phyloP scores from a whole-genome alignment of 2,797 vertebrate genomes.

The Hippopotamyrus pictus region DNA sequence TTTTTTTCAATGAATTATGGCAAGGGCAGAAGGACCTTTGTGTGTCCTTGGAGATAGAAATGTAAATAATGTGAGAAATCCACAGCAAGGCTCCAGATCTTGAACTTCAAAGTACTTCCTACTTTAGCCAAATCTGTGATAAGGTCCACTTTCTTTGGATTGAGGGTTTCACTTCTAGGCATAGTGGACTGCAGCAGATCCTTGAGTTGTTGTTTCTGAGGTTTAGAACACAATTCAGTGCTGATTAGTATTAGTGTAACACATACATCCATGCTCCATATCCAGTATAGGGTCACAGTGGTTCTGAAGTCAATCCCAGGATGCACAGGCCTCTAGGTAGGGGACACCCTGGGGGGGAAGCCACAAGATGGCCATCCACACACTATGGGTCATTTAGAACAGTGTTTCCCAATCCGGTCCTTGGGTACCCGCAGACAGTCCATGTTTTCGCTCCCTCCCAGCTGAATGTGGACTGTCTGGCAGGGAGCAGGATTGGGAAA shows the following conservation, averaged over 20 bases:
- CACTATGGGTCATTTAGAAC: neutral
- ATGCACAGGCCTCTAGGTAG: neutral
- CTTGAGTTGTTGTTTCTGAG: neutral
- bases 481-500: neutral
- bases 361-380: neutral
- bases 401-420: neutral
- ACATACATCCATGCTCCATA: neutral
- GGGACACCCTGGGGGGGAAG: neutral
- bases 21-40: neutral
- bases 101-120: constrained; percentile 9
- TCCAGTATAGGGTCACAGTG: neutral
- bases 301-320: neutral
- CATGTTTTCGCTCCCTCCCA: neutral
- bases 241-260: neutral
- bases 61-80: constrained; percentile 5
- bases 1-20: neutral
- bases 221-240: neutral
- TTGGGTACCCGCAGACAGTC: neutral
- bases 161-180: neutral
- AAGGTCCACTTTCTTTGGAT: neutral
- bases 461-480: neutral
- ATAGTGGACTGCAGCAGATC: neutral
- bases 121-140: neutral
- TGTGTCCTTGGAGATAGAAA: constrained; percentile 12
- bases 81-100: neutral